Percentiles rank a stretch among this genome's conserved stretches.
These are phyloP conservation scores for Pseudomugil gertrudae DNA, from an alignment of 2,797 vertebrate genomes.

Conservation along the genomic window DNA sequence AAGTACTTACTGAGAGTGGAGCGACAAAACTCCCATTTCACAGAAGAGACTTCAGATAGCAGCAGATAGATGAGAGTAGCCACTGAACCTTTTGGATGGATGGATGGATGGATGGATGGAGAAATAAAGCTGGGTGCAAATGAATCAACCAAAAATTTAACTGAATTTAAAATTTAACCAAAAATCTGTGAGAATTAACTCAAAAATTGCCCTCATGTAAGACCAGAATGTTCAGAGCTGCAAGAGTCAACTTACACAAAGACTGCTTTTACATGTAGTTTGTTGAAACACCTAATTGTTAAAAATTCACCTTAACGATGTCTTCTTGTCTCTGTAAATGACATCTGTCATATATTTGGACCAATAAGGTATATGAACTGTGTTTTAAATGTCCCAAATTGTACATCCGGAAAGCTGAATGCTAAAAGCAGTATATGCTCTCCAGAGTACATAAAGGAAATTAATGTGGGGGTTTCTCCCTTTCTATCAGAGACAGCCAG, in stretches of 20 bases:
- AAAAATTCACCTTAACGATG: not conserved
- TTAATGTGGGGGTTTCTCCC: constrained; percentile 9
- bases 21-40: not conserved
- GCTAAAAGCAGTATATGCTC: not conserved
- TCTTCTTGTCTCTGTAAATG: not conserved
- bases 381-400: not conserved
- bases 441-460: not conserved
- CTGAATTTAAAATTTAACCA: too few relatives aligned
- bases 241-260: too few relatives aligned
- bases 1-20: not conserved
- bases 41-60: not conserved
- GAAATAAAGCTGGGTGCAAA: too few relatives aligned
- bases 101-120: too few relatives aligned
- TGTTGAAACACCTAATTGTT: not conserved
- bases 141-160: too few relatives aligned
- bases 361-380: constrained; percentile 2
- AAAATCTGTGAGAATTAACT: too few relatives aligned
- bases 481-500: constrained; percentile 20
- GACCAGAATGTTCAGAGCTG: too few relatives aligned
- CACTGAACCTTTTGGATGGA: not conserved
- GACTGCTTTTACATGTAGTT: not conserved
- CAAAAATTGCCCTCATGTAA: too few relatives aligned
- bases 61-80: not conserved
- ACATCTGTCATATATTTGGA: not conserved
- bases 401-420: not conserved